phyloP scores from a whole-genome alignment of 2,888 invertebrate genomes.

The Limnephilus rhombicus region DNA sequence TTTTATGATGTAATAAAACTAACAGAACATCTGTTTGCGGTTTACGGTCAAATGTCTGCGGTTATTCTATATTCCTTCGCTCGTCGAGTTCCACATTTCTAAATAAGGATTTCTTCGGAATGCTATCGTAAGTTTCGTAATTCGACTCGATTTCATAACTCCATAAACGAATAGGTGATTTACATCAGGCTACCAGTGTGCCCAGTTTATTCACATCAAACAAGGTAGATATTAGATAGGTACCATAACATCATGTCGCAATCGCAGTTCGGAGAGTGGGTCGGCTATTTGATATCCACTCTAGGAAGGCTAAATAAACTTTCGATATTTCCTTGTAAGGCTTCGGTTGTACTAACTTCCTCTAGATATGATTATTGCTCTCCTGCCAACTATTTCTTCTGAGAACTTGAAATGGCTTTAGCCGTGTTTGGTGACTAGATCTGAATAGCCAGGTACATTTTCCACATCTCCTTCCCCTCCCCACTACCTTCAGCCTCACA shows the following conservation, averaged over 20 bases:
- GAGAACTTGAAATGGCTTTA: no score
- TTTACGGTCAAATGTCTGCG: neutral
- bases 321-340: neutral
- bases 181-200: neutral
- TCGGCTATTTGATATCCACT: neutral
- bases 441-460: no score
- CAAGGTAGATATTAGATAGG: neutral
- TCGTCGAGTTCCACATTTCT: neutral
- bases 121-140: neutral
- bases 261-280: neutral
- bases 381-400: no score
- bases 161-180: neutral
- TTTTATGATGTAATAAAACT: neutral
- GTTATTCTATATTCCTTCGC: neutral
- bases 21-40: neutral
- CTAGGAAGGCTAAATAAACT: neutral
- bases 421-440: no score
- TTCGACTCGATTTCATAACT: neutral
- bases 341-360: neutral
- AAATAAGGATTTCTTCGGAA: neutral
- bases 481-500: no score
- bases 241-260: neutral
- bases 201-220: neutral
- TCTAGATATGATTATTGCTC: neutral
- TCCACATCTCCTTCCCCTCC: no score